phyloP scores from a whole-genome alignment of 2,113 vertebrate species.

The Mugil cephalus region DNA sequence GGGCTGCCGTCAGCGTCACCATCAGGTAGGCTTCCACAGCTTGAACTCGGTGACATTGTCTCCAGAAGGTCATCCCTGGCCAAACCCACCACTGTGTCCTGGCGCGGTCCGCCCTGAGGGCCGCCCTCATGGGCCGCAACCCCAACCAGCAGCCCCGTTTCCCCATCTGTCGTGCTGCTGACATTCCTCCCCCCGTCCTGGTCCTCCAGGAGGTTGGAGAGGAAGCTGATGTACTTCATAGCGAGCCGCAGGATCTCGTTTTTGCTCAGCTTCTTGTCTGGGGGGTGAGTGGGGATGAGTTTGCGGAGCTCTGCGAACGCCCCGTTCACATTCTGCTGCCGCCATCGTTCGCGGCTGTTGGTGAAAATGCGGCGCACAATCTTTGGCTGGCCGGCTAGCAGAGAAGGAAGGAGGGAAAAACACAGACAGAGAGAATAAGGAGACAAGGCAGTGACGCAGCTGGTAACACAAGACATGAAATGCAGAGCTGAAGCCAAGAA shows the following conservation, averaged over 20 bases:
- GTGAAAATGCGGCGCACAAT: conserved; percentile 96
- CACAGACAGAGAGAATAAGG: conserved; percentile 73
- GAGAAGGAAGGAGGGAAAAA: conserved; percentile 36
- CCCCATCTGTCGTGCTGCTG: conserved; percentile 85
- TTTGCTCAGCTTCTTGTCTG: conserved; percentile 96
- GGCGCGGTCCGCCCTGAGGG: conserved; percentile 83
- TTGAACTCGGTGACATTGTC: conserved; percentile 93
- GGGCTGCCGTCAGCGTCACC: conserved; percentile 93
- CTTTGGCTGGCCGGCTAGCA: conserved; percentile 91
- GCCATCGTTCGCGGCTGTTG: conserved; percentile 95
- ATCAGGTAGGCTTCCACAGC: conserved; percentile 93
- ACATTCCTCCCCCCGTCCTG: conserved; percentile 92
- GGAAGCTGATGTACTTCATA: conserved; percentile 98
- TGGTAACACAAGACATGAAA: conserved; percentile 2
- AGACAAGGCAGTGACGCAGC: neutral
- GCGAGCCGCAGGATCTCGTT: conserved; percentile 96
- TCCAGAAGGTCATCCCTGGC: conserved; percentile 93
- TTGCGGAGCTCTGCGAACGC: conserved; percentile 95
- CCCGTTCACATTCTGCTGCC: conserved; percentile 96
- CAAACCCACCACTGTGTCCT: conserved; percentile 86
- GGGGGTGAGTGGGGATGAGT: conserved; percentile 94
- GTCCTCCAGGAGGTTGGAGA: conserved; percentile 95
- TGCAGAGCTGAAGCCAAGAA: conserved; percentile 26
- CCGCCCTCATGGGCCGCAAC: conserved; percentile 79
- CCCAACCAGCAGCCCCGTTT: conserved; percentile 87